Base-by-base conservation (phyloP, 2,113 vertebrate genomes). In the Cinclus mexicanus region DNA sequence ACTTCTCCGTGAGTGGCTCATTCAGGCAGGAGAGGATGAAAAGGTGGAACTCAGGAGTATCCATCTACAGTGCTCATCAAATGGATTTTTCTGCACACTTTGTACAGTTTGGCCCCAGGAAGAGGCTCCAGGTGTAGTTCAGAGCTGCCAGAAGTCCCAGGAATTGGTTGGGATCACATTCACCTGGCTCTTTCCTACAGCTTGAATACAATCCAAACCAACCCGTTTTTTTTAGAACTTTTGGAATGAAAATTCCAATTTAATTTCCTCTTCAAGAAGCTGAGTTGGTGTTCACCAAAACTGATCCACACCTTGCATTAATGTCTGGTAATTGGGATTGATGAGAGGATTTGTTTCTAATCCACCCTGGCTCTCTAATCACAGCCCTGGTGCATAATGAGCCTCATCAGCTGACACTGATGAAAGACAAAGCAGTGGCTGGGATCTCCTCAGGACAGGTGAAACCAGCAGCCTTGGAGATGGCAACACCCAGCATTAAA, bases 401-500 rank as follows among this genome's bases (percentile, higher is more conserved):
- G 68, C 42, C 56, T 44, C 61, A 19, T 1, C 22, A 60, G 89
- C 37, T 50, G 76, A 16, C 55, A 1, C 44, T 22, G 14, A 4
- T 6, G 44, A 18, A 26, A 68, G 65, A 10, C 31, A 10, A 12
- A 59, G 65, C 2, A 2, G 19, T 46, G 47, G 47, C 47, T 47
- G 67, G 7, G 23, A 28, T 50, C 29, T 55, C 71, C 75, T 33
- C 9, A 1, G 39, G 47, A 13, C 29, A 31, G 13, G 16, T 46
- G 1, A 24, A 57, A 57, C 1, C 15, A 0, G 3, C 57, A 6
- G 10, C 1, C 37, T 31, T 42, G 14, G 57, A 8, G 69, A 1
- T 12, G 26, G 16, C 21, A 15, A 1, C 47, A 47, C 12, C 0
- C 17, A 7, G 0, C 0, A 6, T 11, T 1, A 3, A 4, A 7